phyloP scores from a whole-genome alignment of 2,888 invertebrate species.

The Julus scanicus region DNA sequence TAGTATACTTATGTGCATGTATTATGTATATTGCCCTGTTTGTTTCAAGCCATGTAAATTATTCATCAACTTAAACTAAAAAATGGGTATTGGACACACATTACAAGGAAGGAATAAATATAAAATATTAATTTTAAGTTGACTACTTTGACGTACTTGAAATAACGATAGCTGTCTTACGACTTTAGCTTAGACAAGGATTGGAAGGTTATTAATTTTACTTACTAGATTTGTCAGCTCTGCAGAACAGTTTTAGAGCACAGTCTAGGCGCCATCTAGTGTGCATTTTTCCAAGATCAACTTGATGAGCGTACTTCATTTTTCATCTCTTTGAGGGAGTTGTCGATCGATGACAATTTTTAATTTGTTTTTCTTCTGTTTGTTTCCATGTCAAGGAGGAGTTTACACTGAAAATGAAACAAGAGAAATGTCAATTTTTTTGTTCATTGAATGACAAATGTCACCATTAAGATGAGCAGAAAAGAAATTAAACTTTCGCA shows the following conservation, averaged over 20 bases:
- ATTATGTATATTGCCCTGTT: no score
- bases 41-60: no score
- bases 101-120: no score
- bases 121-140: no score
- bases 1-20: no score
- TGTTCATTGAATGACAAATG: background rate
- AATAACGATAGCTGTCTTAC: no score
- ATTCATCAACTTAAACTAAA: no score
- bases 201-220: background rate
- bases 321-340: background rate
- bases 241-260: background rate
- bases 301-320: no score
- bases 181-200: no score
- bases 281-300: background rate
- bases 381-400: background rate
- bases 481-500: background rate
- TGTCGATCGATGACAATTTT: background rate
- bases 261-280: background rate
- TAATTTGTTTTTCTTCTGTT: background rate
- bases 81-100: no score
- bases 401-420: background rate
- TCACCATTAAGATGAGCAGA: background rate
- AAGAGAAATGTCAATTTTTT: background rate
- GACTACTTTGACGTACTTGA: no score
- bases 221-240: background rate